These are phyloP conservation scores for Lepidocyrtoides sp. DNA, from an alignment of 2,888 invertebrate genomes.

Conservation along the genomic window DNA sequence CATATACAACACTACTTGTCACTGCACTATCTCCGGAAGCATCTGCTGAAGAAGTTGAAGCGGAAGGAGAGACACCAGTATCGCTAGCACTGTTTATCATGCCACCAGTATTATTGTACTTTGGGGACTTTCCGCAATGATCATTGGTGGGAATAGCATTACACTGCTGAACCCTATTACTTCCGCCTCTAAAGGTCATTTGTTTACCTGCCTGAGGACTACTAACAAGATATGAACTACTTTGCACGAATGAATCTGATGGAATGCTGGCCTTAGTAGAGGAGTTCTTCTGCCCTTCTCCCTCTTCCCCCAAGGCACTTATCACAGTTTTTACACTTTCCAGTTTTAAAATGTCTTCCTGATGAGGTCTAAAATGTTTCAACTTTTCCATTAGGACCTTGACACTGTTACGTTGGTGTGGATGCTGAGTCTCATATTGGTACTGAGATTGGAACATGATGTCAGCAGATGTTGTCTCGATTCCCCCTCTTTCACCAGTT, in stretches of 20 bases:
- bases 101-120: slow-evolving; percentile 1
- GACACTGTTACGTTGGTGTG: slow-evolving; percentile 69
- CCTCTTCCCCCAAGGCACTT: slow-evolving; percentile 80
- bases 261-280: not conserved
- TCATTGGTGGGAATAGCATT: not conserved
- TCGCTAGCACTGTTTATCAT: not conserved
- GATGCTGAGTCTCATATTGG: not conserved
- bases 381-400: slow-evolving; percentile 80
- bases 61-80: not conserved
- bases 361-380: slow-evolving; percentile 70
- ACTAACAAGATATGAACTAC: not conserved
- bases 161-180: not conserved
- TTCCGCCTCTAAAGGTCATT: not conserved
- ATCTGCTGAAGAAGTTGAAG: not conserved
- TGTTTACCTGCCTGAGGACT: slow-evolving; percentile 14
- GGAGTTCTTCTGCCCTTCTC: not conserved
- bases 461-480: slow-evolving; percentile 14
- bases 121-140: slow-evolving; percentile 5
- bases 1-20: slow-evolving; percentile 21
- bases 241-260: slow-evolving; percentile 10
- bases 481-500: not conserved
- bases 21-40: not conserved
- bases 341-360: slow-evolving; percentile 75
- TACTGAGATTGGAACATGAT: not conserved
- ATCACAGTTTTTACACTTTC: slow-evolving; percentile 82